A percentile compares a stretch with the other conserved stretches of the same genome.
These are phyloP conservation scores for Sycophaga agraensis DNA, from an alignment of 1,140 invertebrate genomes.

Conservation along the genomic window DNA sequence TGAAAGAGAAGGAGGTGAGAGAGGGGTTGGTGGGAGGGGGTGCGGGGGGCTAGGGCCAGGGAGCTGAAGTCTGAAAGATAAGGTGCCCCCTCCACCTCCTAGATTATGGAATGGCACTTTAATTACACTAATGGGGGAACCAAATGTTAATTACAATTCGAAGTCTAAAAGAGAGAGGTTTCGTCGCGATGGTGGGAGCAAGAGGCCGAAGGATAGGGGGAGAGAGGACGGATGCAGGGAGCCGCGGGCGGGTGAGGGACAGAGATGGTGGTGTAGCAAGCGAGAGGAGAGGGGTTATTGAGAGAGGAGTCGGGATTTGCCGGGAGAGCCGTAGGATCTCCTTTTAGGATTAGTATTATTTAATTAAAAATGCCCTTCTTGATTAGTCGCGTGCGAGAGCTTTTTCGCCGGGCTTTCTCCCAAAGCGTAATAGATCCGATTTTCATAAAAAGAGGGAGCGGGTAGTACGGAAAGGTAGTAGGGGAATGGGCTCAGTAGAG, in stretches of 20 bases:
- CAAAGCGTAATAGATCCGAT: constrained; percentile 27
- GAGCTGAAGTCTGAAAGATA: constrained; percentile 59
- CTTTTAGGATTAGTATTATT: constrained; percentile 58
- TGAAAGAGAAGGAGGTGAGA: background rate
- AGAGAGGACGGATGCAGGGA: constrained; percentile 25
- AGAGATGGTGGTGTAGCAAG: constrained; percentile 21
- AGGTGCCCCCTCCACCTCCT: constrained; percentile 56
- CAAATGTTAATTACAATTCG: constrained; percentile 74
- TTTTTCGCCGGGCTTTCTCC: constrained; percentile 12
- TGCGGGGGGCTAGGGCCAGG: constrained; percentile 21
- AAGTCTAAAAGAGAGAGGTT: constrained; percentile 64
- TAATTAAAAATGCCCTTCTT: constrained; percentile 57
- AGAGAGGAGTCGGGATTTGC: constrained; percentile 23
- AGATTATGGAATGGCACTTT: constrained; percentile 67
- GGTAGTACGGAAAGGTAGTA: too few species aligned
- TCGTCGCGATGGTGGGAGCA: constrained; percentile 39
- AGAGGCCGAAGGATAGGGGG: background rate
- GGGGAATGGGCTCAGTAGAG: background rate
- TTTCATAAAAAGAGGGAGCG: constrained; percentile 8
- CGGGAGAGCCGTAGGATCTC: constrained; percentile 37
- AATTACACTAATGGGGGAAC: constrained; percentile 72
- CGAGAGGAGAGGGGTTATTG: constrained; percentile 23
- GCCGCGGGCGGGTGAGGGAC: constrained; percentile 28
- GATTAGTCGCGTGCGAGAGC: constrained; percentile 35
- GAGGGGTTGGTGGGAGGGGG: background rate